phyloP scores from a whole-genome alignment of 2,113 vertebrate species.

The Ranitomeya imitator region DNA sequence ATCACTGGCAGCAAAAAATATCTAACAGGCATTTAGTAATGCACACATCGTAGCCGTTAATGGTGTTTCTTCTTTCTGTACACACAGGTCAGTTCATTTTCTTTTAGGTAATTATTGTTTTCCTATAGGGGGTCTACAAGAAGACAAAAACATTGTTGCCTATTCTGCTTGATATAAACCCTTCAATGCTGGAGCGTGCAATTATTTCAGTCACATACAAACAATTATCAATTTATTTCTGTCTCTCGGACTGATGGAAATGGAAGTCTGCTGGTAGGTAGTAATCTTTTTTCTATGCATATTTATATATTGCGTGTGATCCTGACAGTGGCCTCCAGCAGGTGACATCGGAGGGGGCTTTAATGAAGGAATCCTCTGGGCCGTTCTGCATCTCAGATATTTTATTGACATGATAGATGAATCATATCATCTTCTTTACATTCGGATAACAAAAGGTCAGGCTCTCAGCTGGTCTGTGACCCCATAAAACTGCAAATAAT shows the following conservation, averaged over 20 bases:
- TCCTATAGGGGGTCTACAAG: background rate
- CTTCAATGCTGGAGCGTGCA: background rate
- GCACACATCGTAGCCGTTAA: background rate
- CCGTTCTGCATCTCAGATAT: background rate
- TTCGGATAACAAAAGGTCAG: slow-evolving; percentile 47
- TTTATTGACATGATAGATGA: slow-evolving; percentile 34
- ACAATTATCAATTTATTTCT: slow-evolving; percentile 22
- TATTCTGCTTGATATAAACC: background rate
- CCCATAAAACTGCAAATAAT: slow-evolving; percentile 45
- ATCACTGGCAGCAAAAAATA: background rate
- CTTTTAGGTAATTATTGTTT: slow-evolving; percentile 18
- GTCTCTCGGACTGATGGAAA: background rate
- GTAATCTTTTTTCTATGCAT: slow-evolving; percentile 8
- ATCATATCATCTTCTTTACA: slow-evolving; percentile 53
- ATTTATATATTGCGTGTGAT: slow-evolving; percentile 32
- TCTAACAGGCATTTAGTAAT: background rate
- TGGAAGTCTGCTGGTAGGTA: slow-evolving; percentile 12
- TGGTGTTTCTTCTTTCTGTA: background rate
- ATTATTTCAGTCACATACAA: slow-evolving; percentile 41
- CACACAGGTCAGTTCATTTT: background rate
- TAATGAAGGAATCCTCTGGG: slow-evolving; percentile 6
- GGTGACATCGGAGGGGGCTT: slow-evolving; percentile 16
- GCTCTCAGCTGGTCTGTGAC: slow-evolving; percentile 45
- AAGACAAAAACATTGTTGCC: background rate
- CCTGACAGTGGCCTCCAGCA: slow-evolving; percentile 2